These are phyloP conservation scores for Amphiprion percula DNA, from an alignment of 2,113 vertebrate species.

Conservation along the genomic window DNA sequence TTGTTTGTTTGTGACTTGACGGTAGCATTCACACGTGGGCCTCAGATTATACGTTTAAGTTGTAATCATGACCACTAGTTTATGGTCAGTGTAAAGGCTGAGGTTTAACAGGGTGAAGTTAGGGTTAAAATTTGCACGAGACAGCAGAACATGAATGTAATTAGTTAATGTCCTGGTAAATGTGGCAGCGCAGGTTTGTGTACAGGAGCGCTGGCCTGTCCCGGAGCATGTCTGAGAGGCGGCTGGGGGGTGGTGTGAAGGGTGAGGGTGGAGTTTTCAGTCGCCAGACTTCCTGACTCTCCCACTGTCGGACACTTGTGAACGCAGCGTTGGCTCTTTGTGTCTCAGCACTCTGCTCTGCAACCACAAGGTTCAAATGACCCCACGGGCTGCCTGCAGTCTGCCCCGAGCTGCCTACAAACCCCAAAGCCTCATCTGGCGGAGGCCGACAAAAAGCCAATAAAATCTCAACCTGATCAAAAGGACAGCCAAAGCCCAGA, in stretches of 20 bases:
- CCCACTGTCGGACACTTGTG: conserved; percentile 83
- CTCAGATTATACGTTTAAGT: neutral
- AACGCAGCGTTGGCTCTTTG: conserved; percentile 82
- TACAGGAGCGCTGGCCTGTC: conserved; percentile 24
- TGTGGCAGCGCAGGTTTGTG: conserved; percentile 2
- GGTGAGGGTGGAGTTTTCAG: conserved; percentile 81
- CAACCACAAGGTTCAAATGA: conserved; percentile 91
- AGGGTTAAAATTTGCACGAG: neutral
- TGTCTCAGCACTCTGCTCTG: conserved; percentile 85
- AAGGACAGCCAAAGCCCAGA: conserved; percentile 76
- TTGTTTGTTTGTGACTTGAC: neutral
- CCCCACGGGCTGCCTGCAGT: conserved; percentile 83
- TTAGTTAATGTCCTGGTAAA: conserved; percentile 28
- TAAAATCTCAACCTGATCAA: conserved; percentile 85
- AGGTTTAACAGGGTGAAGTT: neutral
- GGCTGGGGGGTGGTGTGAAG: conserved; percentile 2
- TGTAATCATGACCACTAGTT: neutral
- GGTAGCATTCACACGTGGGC: neutral
- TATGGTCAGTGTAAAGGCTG: neutral
- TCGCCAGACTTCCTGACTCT: conserved; percentile 93
- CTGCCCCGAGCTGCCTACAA: conserved; percentile 71
- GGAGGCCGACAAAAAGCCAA: conserved; percentile 83
- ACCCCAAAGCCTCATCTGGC: conserved; percentile 72
- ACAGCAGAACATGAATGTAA: neutral
- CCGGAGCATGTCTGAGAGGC: conserved; percentile 33